These are phyloP conservation scores for Ectropis grisescens DNA, from an alignment of 1,140 invertebrate species.

Conservation along the genomic window DNA sequence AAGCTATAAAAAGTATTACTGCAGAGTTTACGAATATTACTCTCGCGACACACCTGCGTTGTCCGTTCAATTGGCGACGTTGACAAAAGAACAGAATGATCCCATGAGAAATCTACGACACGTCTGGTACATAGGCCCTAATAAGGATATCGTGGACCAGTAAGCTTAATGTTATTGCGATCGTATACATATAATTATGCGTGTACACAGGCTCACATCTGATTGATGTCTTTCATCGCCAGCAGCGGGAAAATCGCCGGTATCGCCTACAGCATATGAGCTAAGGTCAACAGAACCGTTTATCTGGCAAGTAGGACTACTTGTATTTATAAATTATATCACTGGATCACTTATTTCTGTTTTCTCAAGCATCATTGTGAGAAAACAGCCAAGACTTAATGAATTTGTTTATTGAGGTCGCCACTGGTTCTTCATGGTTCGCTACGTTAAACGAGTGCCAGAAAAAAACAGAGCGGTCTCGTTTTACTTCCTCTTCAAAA, in stretches of 20 bases:
- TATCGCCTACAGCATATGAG: conserved; percentile 1
- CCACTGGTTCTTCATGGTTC: conserved; percentile 14
- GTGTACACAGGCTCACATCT: conserved; percentile 16
- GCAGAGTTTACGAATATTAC: too few species aligned
- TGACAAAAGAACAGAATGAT: conserved; percentile 7
- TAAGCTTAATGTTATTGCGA: conserved; percentile 12
- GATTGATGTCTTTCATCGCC: conserved; percentile 56
- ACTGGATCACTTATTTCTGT: too few species aligned
- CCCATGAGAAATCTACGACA: conserved; percentile 19
- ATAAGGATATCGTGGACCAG: conserved; percentile 20
- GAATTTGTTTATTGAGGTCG: conserved; percentile 16
- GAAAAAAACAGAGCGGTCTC: conserved; percentile 10
- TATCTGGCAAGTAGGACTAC: conserved; percentile 31
- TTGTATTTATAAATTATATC: too few species aligned
- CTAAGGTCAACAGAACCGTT: conserved; percentile 23
- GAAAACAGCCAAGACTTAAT: conserved; percentile 2
- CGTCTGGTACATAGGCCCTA: conserved; percentile 15
- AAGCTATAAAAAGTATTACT: too few species aligned
- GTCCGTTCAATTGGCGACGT: conserved; percentile 1
- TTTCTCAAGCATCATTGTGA: too few species aligned
- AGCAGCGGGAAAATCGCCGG: conserved; percentile 54
- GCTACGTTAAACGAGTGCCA: conserved; percentile 5
- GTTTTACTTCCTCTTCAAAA: conserved; percentile 10
- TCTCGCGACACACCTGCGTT: too few species aligned
- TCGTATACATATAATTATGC: conserved; percentile 2